A percentile compares a stretch with the other conserved stretches of the same genome.
phyloP scores from a whole-genome alignment of 2,888 invertebrate genomes.

The Lacanobia oleracea region DNA sequence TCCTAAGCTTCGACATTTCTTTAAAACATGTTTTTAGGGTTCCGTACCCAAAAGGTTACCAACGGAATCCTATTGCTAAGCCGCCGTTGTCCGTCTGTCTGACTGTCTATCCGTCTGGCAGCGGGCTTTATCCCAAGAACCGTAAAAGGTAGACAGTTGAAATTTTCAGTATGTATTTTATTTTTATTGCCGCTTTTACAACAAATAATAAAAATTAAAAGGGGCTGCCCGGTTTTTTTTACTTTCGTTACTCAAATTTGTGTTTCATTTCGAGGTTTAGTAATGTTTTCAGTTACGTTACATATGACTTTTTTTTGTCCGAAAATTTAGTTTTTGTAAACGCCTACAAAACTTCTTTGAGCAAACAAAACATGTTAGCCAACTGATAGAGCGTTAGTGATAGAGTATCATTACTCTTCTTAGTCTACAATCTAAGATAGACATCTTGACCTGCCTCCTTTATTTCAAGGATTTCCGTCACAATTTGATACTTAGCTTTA shows the following conservation, averaged over 20 bases:
- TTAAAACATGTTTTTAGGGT: background rate
- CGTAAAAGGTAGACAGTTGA: no score
- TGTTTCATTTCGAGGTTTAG: background rate
- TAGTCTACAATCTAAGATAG: background rate
- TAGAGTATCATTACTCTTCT: background rate
- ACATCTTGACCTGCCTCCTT: constrained; percentile 9
- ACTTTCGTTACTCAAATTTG: background rate
- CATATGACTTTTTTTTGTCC: no score
- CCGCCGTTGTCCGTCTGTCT: no score
- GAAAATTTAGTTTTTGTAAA: background rate
- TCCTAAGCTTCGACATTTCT: background rate
- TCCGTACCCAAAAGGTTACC: no score
- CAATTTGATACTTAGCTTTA: constrained; percentile 12
- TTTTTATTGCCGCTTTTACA: no score
- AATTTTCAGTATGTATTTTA: no score
- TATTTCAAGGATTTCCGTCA: constrained; percentile 29
- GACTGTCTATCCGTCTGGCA: no score
- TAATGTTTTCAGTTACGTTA: background rate
- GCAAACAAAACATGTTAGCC: background rate
- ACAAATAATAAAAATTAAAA: no score
- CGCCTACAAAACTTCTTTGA: constrained; percentile 1
- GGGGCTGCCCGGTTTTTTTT: background rate
- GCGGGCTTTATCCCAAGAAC: no score
- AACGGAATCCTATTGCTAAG: no score
- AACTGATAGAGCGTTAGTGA: background rate